A percentile compares a stretch with the other conserved stretches of the same genome.
Conservation (phyloP, 2,113 vertebrate species). For the Clupea harengus region DNA sequence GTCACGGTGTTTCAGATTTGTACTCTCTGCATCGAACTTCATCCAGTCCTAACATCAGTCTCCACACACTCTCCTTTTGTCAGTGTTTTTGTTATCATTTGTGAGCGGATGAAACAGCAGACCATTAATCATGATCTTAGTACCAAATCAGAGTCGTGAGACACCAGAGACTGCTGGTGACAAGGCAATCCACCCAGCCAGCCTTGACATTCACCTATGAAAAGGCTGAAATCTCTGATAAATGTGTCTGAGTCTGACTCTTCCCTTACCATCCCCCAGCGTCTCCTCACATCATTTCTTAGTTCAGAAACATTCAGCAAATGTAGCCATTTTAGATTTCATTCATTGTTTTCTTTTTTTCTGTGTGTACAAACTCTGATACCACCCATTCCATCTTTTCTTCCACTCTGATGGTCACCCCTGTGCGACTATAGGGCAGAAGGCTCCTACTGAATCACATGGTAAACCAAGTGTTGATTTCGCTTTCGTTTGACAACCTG, state of each 20-base stretch:
- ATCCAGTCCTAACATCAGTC: not conserved
- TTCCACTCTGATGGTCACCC: slow-evolving; percentile 56
- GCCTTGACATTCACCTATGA: not conserved
- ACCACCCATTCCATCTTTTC: slow-evolving; percentile 38
- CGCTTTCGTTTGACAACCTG: slow-evolving; percentile 42
- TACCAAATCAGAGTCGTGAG: no score
- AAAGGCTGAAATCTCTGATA: not conserved
- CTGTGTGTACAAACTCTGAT: slow-evolving; percentile 37
- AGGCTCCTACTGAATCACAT: slow-evolving; percentile 70
- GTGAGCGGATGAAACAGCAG: not conserved
- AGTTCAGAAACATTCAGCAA: no score
- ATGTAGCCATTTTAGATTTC: not conserved
- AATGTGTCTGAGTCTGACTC: not conserved
- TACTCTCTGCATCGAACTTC: not conserved
- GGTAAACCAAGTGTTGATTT: slow-evolving; percentile 66
- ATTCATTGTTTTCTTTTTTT: slow-evolving; percentile 6
- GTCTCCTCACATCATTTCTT: not conserved
- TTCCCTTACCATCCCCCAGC: not conserved
- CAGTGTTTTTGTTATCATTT: not conserved
- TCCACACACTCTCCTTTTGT: not conserved
- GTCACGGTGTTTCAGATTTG: not conserved
- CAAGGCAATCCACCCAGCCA: not conserved
- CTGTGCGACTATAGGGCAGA: slow-evolving; percentile 72
- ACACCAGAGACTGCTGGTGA: no score
- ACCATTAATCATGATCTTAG: no score